phyloP scores from a whole-genome alignment of 1,140 invertebrate genomes.

The Drosophila parabipectinata region DNA sequence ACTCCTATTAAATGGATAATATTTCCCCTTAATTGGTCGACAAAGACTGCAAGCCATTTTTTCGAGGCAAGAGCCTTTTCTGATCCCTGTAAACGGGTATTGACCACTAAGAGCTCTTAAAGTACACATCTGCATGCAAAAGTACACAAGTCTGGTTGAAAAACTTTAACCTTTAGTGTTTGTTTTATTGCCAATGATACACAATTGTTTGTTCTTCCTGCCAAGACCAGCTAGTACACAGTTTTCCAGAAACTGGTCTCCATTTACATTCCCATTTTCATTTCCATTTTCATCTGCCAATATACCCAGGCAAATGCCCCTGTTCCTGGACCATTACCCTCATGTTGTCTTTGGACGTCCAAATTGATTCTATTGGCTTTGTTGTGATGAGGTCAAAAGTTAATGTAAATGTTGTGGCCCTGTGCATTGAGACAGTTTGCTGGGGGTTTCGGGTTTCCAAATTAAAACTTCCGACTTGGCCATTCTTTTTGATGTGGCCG shows the following conservation, averaged over 20 bases:
- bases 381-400: constrained; percentile 79
- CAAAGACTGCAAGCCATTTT: not conserved
- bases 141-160: constrained; percentile 29
- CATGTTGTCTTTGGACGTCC: constrained; percentile 37
- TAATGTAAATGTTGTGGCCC: constrained; percentile 79
- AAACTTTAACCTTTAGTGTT: constrained; percentile 63
- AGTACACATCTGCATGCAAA: constrained; percentile 24
- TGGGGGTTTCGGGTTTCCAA: constrained; percentile 50
- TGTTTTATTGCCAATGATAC: constrained; percentile 69
- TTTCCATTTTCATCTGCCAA: constrained; percentile 15
- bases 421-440: constrained; percentile 63
- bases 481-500: constrained; percentile 51
- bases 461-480: constrained; percentile 66
- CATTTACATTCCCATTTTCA: constrained; percentile 29
- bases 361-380: constrained; percentile 79
- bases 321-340: not conserved
- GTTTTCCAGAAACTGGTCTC: not conserved
- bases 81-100: not conserved
- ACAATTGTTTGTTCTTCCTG: constrained; percentile 34
- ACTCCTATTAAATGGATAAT: not conserved
- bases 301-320: constrained; percentile 1
- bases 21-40: not conserved
- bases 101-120: constrained; percentile 10
- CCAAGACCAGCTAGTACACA: constrained; percentile 10
- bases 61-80: constrained; percentile 6